Evolutionary conservation across 37 sponge, comb jelly and placozoan genomes (phyloP), one percentile per base, ranked within the genome.

Genomic region (Petrosia ficiformis): DNA sequence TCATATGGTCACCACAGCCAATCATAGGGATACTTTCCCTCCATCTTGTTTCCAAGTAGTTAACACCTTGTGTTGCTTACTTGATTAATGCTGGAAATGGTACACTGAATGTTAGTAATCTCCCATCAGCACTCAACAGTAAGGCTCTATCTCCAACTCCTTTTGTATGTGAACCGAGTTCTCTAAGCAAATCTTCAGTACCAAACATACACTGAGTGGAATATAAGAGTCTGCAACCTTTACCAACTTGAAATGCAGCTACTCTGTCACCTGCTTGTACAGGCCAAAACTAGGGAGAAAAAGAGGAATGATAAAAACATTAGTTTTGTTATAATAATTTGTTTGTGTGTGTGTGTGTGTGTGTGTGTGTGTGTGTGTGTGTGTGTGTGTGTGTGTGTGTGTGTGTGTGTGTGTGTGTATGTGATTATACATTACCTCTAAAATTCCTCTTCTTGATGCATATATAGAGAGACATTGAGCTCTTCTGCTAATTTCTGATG

Each of bases 401-500:
- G n/a, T n/a, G n/a, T n/a, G n/a, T n/a, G n/a, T n/a, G n/a, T n/a
- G n/a, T n/a, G n/a, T n/a, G n/a, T n/a, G n/a, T n/a, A n/a, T n/a
- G n/a, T n/a, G n/a, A n/a, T n/a, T n/a, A n/a, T n/a, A n/a, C n/a
- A n/a, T 39, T 54, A 87, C 87, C 81, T 94, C 95, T 30, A 94
- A 41, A 39, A 94, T 84, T 2, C 95, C 95, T 83, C 95, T 83
- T 16, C 81, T 73, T 4, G 88, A 48, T 33, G 82, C 81, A 78
- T 90, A 94, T 21, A 94, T 84, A 52, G 77, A 84, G 41, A 94
- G 56, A 41, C 85, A 94, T 68, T 90, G 88, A 1, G 84, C 80
- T 44, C 35, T 69, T 65, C 79, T 77, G 1, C 24, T 48, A 43
- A 30, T 22, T 19, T 59, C 1, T 5, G 36, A 1, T 3, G 67